Evolutionary conservation across 2,113 vertebrate species (phyloP).

Genomic region (Istiophorus platypterus): DNA sequence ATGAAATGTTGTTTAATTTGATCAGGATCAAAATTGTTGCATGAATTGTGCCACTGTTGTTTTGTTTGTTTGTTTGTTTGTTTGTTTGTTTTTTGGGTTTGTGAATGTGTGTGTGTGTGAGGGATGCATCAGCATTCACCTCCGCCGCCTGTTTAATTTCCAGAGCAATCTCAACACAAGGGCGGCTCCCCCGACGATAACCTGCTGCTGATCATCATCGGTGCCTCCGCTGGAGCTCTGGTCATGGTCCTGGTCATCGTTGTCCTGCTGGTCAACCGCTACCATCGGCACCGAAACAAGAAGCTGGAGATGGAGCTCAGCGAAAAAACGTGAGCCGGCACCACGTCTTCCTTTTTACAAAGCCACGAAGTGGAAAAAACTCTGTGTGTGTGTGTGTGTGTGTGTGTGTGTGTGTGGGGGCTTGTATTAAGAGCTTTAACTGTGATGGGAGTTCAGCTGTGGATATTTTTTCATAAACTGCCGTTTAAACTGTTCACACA

Average conservation of each 20-base stretch:
- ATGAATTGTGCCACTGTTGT: background rate
- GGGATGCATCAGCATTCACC: background rate
- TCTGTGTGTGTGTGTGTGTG: no score
- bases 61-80: no score
- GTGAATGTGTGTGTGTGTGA: background rate
- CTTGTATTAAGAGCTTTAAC: background rate
- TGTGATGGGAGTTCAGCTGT: background rate
- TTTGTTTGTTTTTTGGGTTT: no score
- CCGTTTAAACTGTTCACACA: background rate
- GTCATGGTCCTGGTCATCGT: conserved; percentile 87
- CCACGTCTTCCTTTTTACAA: background rate
- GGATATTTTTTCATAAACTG: background rate
- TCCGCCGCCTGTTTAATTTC: background rate
- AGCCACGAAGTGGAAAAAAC: background rate
- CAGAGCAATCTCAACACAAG: background rate
- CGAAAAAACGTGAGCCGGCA: conserved; percentile 87
- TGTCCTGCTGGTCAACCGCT: conserved; percentile 86
- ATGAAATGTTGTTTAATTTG: background rate
- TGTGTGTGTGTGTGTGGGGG: no score
- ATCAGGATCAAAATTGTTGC: background rate
- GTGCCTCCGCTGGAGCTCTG: conserved; percentile 80
- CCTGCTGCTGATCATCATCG: conserved; percentile 85
- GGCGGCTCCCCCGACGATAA: conserved; percentile 72
- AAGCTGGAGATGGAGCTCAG: conserved; percentile 88
- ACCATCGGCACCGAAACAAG: conserved; percentile 87